A percentile compares a stretch with the other conserved stretches of the same genome.
Evolutionary conservation across 2,797 vertebrate species (phyloP).

Genomic region (Pangasius macronema): DNA sequence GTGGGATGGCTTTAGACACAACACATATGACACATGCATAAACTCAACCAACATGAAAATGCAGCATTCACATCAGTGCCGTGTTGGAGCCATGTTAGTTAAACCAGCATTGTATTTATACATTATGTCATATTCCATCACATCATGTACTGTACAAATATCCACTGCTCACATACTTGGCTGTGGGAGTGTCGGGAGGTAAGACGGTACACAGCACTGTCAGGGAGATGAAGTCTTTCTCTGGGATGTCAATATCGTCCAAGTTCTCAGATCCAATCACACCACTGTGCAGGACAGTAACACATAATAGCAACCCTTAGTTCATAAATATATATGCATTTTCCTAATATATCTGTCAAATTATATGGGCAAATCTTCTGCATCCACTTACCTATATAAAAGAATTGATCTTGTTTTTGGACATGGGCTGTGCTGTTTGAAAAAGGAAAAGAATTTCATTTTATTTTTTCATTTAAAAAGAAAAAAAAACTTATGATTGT

Average conservation of each 20-base stretch:
- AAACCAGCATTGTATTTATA: slow-evolving; percentile 4
- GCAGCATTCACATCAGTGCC: not conserved
- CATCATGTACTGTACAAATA: not conserved
- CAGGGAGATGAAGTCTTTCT: slow-evolving; percentile 62
- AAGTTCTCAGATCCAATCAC: slow-evolving; percentile 67
- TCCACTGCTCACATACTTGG: slow-evolving; percentile 57
- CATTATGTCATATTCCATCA: not conserved
- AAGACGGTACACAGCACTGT: slow-evolving; percentile 61
- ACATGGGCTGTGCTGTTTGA: slow-evolving; percentile 67
- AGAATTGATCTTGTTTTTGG: slow-evolving; percentile 71
- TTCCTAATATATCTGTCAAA: not conserved
- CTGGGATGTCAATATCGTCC: slow-evolving; percentile 68
- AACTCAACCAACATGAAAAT: not conserved
- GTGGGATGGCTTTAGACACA: slow-evolving; percentile 68
- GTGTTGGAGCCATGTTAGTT: not conserved
- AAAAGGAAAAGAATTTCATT: not conserved
- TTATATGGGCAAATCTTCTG: not conserved
- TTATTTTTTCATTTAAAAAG: not conserved
- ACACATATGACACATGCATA: not conserved
- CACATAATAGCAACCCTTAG: not conserved
- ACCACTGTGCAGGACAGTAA: slow-evolving; percentile 63
- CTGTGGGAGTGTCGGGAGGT: slow-evolving; percentile 55
- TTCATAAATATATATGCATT: not conserved
- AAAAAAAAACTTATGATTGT: not conserved
- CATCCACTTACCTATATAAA: slow-evolving; percentile 67